Evolutionary conservation across 2,113 vertebrate species (phyloP).

Genomic region (Pachycephala philippinensis): DNA sequence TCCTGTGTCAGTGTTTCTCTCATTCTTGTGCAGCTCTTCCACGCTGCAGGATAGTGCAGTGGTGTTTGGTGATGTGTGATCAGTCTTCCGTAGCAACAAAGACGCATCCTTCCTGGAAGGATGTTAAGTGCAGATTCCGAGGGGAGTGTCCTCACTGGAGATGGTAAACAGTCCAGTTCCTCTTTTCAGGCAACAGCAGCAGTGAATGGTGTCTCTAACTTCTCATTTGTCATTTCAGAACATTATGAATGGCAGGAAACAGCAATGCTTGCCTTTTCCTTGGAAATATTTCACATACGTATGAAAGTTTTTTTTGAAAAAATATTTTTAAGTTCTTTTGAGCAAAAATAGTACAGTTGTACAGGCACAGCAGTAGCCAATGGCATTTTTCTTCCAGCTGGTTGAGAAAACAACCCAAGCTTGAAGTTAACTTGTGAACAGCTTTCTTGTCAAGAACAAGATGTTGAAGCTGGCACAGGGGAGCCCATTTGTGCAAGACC

Average conservation of each 20-base stretch:
- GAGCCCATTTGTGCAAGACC: not conserved
- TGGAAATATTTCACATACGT: not conserved
- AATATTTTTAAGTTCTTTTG: not conserved
- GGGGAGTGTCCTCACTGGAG: not conserved
- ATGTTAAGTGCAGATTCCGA: not conserved
- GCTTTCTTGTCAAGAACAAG: not conserved
- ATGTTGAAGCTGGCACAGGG: not conserved
- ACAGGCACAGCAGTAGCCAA: not conserved
- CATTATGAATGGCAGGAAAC: not conserved
- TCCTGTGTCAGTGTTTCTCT: not conserved
- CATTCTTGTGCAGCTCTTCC: not conserved
- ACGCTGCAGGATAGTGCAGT: fast-evolving
- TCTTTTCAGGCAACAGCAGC: not conserved
- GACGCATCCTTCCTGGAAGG: not conserved
- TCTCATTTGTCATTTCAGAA: not conserved
- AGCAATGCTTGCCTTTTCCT: not conserved
- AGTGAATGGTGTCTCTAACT: not conserved
- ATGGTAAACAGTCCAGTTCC: not conserved
- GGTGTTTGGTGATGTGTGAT: not conserved
- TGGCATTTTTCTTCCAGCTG: not conserved
- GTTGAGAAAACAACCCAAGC: not conserved
- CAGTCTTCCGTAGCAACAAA: not conserved
- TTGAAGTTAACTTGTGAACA: not conserved
- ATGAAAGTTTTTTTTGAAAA: not conserved
- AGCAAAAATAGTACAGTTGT: not conserved